These are phyloP conservation scores for Onychostruthus taczanowskii DNA, from an alignment of 2,113 vertebrate genomes.

Conservation along the genomic window DNA sequence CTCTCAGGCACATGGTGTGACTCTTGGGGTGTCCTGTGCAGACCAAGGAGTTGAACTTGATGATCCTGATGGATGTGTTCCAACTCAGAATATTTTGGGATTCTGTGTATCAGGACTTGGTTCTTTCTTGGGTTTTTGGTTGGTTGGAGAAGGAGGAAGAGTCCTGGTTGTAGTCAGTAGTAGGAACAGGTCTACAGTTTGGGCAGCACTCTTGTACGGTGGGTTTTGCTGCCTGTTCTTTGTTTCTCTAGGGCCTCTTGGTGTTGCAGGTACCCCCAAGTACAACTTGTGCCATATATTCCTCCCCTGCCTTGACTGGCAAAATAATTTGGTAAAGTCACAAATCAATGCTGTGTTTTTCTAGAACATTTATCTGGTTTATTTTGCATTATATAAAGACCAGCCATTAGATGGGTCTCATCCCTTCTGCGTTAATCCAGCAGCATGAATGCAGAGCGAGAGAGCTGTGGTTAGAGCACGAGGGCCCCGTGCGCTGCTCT, in stretches of 20 bases:
- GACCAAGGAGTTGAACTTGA: neutral
- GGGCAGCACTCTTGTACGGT: neutral
- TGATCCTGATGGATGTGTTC: neutral
- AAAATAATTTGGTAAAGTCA: neutral
- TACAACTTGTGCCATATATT: rapidly evolving
- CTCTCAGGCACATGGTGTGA: neutral
- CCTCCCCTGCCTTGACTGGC: neutral
- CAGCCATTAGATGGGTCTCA: neutral
- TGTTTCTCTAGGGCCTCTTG: neutral
- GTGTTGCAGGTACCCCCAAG: neutral
- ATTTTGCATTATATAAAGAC: constrained; percentile 35
- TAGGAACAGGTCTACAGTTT: neutral
- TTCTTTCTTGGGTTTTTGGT: neutral
- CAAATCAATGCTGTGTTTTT: neutral
- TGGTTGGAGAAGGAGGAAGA: neutral
- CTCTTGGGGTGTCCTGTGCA: neutral
- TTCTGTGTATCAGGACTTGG: neutral
- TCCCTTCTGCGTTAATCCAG: neutral
- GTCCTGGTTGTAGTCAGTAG: neutral
- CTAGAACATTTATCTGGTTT: constrained; percentile 2
- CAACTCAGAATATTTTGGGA: neutral
- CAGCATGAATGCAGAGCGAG: neutral
- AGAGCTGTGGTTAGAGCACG: neutral
- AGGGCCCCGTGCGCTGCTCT: neutral
- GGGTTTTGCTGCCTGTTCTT: neutral